Evolutionary conservation across 1,140 invertebrate species (phyloP).

Genomic region (Acromyrmex echinatior): DNA sequence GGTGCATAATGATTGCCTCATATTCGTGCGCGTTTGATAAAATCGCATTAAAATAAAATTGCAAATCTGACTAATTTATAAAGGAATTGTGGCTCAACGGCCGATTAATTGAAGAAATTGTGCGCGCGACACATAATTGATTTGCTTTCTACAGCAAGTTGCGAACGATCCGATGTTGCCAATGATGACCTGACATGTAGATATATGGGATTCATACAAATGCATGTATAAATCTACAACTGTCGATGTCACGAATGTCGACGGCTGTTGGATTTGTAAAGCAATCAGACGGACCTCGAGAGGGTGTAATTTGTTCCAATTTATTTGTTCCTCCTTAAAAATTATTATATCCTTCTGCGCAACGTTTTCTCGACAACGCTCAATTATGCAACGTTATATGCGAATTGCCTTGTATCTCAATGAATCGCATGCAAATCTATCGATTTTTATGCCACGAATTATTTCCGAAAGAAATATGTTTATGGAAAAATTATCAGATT

Average conservation of each 20-base stretch:
- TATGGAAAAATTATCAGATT: neutral
- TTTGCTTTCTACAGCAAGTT: neutral
- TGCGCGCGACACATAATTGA: conserved; percentile 11
- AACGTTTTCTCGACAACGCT: neutral
- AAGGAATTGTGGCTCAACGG: neutral
- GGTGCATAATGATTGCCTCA: neutral
- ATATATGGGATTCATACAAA: conserved; percentile 41
- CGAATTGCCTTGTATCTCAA: neutral
- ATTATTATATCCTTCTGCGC: neutral
- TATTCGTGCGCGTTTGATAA: neutral
- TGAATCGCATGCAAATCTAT: neutral
- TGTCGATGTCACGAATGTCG: conserved; percentile 26
- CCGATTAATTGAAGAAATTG: conserved; percentile 22
- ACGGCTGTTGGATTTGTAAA: conserved; percentile 8
- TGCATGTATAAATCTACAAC: conserved; percentile 41
- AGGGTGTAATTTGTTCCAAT: conserved; percentile 12
- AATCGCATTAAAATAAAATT: neutral
- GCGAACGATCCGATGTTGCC: conserved; percentile 23
- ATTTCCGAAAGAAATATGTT: neutral
- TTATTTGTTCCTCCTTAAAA: neutral
- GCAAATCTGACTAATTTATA: neutral
- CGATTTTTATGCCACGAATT: neutral
- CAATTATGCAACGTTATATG: neutral
- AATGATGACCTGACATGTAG: conserved; percentile 18
- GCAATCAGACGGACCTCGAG: conserved; percentile 3